Conservation (phyloP, 2,113 vertebrate species). For the Cottus gobio region DNA sequence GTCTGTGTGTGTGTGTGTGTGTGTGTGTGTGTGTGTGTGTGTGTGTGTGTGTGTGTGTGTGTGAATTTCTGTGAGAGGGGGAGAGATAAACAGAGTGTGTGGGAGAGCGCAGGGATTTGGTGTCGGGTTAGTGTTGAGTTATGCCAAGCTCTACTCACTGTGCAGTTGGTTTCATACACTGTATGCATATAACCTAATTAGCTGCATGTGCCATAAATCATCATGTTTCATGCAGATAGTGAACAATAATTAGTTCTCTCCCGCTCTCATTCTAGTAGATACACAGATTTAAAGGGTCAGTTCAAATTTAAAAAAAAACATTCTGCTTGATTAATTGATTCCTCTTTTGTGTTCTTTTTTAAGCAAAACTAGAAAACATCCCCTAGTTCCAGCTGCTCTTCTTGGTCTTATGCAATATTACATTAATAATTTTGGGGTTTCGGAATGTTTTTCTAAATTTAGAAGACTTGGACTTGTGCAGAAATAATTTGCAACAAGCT, state of each 20-base stretch:
- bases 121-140: conserved; percentile 34
- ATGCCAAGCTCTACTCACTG: conserved; percentile 30
- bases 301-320: background rate
- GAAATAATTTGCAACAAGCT: background rate
- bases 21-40: conserved; percentile 15
- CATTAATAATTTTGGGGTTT: background rate
- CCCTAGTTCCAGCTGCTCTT: background rate
- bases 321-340: background rate
- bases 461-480: background rate
- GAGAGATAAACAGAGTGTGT: conserved; percentile 21
- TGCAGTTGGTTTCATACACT: conserved; percentile 33
- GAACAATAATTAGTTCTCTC: conserved; percentile 7
- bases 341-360: background rate
- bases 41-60: conserved; percentile 40
- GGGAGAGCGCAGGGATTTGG: conserved; percentile 45
- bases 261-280: background rate
- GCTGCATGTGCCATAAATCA: conserved; percentile 63
- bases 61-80: background rate
- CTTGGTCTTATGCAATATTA: background rate
- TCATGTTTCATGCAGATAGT: conserved; percentile 26
- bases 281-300: conserved; percentile 5
- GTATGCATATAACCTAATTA: conserved; percentile 68
- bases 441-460: background rate
- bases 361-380: background rate
- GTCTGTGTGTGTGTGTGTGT: conserved; percentile 34